These are phyloP conservation scores for Alethe castanea DNA, from an alignment of 2,113 vertebrate species.

Conservation along the genomic window DNA sequence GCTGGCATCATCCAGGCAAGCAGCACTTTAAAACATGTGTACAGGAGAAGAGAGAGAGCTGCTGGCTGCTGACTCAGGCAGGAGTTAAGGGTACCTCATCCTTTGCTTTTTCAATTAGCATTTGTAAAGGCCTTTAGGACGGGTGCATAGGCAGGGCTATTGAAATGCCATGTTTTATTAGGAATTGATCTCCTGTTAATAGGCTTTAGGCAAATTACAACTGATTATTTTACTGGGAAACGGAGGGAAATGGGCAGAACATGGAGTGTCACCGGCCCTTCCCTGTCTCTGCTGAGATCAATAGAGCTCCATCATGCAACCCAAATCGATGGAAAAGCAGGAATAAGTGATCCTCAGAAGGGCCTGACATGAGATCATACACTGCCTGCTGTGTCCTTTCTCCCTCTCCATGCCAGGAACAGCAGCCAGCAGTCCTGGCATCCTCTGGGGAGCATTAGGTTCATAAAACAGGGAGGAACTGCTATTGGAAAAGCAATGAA, in stretches of 20 bases:
- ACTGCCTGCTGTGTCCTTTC: not conserved
- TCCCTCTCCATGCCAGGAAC: not conserved
- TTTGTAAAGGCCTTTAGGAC: not conserved
- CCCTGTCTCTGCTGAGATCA: not conserved
- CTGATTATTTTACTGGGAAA: not conserved
- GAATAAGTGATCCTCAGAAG: slow-evolving; percentile 49
- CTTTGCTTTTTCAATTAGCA: not conserved
- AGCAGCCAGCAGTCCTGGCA: not conserved
- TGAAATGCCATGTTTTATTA: slow-evolving; percentile 40
- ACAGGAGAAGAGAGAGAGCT: not conserved
- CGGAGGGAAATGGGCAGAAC: not conserved
- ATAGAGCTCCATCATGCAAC: slow-evolving; percentile 55
- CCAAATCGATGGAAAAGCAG: slow-evolving; percentile 70
- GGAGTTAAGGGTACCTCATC: not conserved
- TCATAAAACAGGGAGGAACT: slow-evolving; percentile 35
- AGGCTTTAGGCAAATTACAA: slow-evolving; percentile 55
- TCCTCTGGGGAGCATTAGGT: slow-evolving; percentile 3
- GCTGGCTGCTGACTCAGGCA: not conserved
- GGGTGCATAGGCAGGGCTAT: not conserved
- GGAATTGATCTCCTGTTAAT: slow-evolving; percentile 54
- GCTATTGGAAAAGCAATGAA: slow-evolving; percentile 64
- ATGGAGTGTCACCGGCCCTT: not conserved
- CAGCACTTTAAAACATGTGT: not conserved
- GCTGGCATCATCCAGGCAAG: rapidly evolving
- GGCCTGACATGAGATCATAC: slow-evolving; percentile 32